A percentile compares a stretch with the other conserved stretches of the same genome.
These are phyloP conservation scores for Colostygia pectinataria DNA, from an alignment of 2,888 invertebrate genomes.

Conservation along the genomic window DNA sequence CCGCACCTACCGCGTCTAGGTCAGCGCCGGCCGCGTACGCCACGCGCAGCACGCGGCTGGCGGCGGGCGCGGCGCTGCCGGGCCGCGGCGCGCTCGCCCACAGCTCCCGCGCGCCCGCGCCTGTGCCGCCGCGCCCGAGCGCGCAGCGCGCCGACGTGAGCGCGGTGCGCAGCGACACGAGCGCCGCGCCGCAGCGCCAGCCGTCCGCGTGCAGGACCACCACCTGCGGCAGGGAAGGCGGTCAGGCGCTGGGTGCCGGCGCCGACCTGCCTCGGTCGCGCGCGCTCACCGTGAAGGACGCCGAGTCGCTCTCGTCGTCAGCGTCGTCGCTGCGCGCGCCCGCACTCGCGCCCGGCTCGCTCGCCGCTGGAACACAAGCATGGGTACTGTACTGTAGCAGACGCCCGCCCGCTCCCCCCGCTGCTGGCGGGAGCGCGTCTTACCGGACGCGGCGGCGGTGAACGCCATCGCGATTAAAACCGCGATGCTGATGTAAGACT, in stretches of 20 bases:
- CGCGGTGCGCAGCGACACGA: conserved; percentile 17
- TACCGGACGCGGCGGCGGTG: background rate
- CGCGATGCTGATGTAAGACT: conserved; percentile 4
- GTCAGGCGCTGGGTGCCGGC: conserved; percentile 36
- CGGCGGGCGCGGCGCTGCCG: conserved; percentile 37
- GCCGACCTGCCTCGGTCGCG: background rate
- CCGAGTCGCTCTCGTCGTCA: conserved; percentile 52
- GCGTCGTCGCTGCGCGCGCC: conserved; percentile 14
- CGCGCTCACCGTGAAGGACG: conserved; percentile 22
- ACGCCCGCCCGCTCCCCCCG: too few relatives aligned
- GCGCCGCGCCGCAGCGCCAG: conserved; percentile 43
- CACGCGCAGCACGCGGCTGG: conserved; percentile 39
- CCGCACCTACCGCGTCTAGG: conserved; percentile 3
- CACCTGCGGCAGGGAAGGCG: conserved; percentile 35
- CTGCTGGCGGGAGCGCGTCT: background rate
- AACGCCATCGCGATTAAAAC: conserved; percentile 31
- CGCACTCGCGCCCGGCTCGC: background rate
- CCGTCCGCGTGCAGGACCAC: conserved; percentile 50
- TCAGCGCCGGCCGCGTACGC: conserved; percentile 35
- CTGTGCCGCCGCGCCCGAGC: conserved; percentile 25
- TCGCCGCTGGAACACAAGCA: background rate
- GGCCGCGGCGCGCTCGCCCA: conserved; percentile 42
- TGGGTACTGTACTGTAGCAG: too few relatives aligned
- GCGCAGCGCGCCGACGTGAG: conserved; percentile 46
- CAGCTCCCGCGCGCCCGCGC: conserved; percentile 42